phyloP scores from a whole-genome alignment of 2,888 invertebrate species.

The Megalurothrips usitatus region DNA sequence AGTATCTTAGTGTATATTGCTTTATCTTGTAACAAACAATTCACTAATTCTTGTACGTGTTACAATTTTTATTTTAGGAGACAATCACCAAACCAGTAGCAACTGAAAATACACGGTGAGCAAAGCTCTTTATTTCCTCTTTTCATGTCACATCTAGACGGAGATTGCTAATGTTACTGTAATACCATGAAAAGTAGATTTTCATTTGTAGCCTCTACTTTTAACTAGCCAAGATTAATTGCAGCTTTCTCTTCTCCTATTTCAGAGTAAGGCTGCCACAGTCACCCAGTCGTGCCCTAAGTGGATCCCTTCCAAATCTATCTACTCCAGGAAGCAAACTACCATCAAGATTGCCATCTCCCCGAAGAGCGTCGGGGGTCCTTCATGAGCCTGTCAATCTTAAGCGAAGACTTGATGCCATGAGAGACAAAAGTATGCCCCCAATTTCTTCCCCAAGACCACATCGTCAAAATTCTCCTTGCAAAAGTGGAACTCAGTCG shows the following conservation, averaged over 20 bases:
- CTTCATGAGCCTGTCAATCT: background rate
- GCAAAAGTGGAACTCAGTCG: background rate
- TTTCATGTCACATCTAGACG: no score
- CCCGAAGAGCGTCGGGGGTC: background rate
- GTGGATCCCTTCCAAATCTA: background rate
- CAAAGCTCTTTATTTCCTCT: no score
- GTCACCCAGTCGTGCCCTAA: background rate
- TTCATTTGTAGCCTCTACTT: no score
- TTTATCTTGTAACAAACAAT: background rate
- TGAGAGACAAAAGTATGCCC: background rate
- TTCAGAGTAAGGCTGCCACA: background rate
- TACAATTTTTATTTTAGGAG: background rate
- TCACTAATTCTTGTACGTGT: background rate
- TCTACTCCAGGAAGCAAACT: background rate
- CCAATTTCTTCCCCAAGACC: background rate
- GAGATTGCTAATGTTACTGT: no score
- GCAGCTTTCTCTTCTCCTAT: background rate
- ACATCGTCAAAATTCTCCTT: background rate
- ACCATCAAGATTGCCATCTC: background rate
- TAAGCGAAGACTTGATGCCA: background rate
- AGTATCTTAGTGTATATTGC: background rate
- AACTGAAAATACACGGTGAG: background rate
- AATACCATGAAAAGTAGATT: no score
- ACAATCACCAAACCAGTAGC: background rate
- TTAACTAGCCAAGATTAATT: no score